Percentiles rank a stretch among this genome's conserved stretches.
Conservation (phyloP, 2,113 vertebrate species). For the Hydrolagus affinis region DNA sequence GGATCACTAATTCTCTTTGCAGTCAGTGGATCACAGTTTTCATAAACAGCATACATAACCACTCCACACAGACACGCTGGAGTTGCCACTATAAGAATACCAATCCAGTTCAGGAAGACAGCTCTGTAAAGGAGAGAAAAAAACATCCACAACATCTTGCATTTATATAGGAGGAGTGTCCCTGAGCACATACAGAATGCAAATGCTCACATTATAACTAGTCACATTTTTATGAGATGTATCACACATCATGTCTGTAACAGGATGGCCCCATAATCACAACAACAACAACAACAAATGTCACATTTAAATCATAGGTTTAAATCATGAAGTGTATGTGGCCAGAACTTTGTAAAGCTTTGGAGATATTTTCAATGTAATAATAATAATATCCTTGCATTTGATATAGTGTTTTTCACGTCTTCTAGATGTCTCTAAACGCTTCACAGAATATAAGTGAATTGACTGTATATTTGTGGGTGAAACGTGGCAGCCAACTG, state of each 20-base stretch:
- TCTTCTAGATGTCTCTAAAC: too few species aligned
- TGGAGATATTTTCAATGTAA: too few species aligned
- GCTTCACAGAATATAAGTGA: too few species aligned
- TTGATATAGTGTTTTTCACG: too few species aligned
- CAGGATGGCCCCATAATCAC: too few species aligned
- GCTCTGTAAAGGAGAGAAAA: slow-evolving; percentile 4
- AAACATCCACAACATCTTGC: background rate
- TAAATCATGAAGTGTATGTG: too few species aligned
- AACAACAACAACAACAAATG: too few species aligned
- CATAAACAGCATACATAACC: slow-evolving; percentile 20
- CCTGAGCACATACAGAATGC: background rate
- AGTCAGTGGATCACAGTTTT: slow-evolving; percentile 1
- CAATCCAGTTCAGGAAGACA: slow-evolving; percentile 11
- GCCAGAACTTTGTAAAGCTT: too few species aligned
- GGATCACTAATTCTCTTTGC: slow-evolving; percentile 2
- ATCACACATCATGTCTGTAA: background rate
- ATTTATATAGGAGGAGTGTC: background rate
- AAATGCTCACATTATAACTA: background rate
- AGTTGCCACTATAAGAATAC: background rate
- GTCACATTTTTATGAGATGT: background rate
- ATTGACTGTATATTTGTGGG: too few species aligned
- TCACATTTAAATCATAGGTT: too few species aligned
- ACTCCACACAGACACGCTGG: slow-evolving; percentile 21
- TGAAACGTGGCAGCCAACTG: too few species aligned
- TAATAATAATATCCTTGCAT: too few species aligned